These are phyloP conservation scores for Echeneis naucrates DNA, from an alignment of 2,797 vertebrate genomes.

Conservation along the genomic window DNA sequence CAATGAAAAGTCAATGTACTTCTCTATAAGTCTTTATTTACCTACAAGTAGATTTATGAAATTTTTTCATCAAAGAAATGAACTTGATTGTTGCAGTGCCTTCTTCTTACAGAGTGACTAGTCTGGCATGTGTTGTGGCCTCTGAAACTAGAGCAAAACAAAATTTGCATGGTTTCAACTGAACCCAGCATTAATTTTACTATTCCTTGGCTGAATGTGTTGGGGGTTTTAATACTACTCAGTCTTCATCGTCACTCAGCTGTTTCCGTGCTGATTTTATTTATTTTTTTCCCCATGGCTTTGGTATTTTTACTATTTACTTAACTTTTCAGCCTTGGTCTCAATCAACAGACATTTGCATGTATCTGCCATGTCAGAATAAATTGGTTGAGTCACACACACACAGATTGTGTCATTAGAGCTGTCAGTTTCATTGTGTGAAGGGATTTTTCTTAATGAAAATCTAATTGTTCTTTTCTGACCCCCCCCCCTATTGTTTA, in stretches of 20 bases:
- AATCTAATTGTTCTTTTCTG: not conserved
- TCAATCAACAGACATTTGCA: not conserved
- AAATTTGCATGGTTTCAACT: conserved; percentile 14
- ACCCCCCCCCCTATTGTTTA: not conserved
- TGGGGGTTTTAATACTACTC: not conserved
- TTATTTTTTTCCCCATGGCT: too few relatives aligned
- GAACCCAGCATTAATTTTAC: not conserved
- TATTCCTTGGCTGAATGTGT: not conserved
- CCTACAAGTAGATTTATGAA: not conserved
- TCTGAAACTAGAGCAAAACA: not conserved
- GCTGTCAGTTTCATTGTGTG: not conserved
- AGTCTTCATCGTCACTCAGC: too few relatives aligned
- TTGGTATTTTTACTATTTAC: not conserved
- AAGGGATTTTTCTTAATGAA: too few relatives aligned
- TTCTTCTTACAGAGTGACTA: too few relatives aligned
- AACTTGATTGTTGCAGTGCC: too few relatives aligned
- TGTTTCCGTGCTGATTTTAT: too few relatives aligned
- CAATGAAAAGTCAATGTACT: not conserved
- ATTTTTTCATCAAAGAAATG: not conserved
- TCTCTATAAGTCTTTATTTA: not conserved
- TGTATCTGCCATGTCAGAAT: not conserved
- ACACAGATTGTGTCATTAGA: too few relatives aligned
- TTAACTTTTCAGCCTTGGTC: not conserved
- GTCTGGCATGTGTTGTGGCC: not conserved
- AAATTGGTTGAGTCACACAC: not conserved